These are phyloP conservation scores for Phenacoccus solenopsis DNA, from an alignment of 1,140 invertebrate genomes.

Conservation along the genomic window DNA sequence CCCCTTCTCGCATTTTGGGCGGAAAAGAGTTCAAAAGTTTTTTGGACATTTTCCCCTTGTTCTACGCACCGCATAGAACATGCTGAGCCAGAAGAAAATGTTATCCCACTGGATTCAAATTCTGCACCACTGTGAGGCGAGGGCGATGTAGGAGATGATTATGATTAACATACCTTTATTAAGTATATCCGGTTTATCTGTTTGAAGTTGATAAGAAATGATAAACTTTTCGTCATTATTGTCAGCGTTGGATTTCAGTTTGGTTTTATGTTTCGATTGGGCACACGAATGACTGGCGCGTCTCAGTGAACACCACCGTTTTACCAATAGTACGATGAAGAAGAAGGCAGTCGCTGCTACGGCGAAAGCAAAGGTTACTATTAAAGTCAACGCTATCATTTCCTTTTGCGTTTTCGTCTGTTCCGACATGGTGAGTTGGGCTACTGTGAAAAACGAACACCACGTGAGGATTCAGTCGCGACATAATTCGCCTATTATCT, in stretches of 20 bases:
- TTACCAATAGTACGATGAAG: not conserved
- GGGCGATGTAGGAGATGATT: too few species aligned
- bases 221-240: not conserved
- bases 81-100: too few species aligned
- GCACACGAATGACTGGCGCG: not conserved
- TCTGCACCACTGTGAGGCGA: too few species aligned
- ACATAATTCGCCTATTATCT: too few species aligned
- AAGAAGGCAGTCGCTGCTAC: not conserved
- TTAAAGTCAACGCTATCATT: not conserved
- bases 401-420: not conserved
- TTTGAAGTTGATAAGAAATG: not conserved
- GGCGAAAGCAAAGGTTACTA: not conserved
- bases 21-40: too few species aligned
- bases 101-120: too few species aligned
- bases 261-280: not conserved
- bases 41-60: too few species aligned
- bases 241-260: not conserved
- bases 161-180: conserved; percentile 15
- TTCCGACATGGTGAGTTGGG: not conserved
- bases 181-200: not conserved
- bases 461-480: too few species aligned
- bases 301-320: not conserved
- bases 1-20: too few species aligned
- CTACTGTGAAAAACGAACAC: not conserved
- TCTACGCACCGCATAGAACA: too few species aligned